These are phyloP conservation scores for Anthonomus grandis DNA, from an alignment of 1,140 invertebrate species.

Conservation along the genomic window DNA sequence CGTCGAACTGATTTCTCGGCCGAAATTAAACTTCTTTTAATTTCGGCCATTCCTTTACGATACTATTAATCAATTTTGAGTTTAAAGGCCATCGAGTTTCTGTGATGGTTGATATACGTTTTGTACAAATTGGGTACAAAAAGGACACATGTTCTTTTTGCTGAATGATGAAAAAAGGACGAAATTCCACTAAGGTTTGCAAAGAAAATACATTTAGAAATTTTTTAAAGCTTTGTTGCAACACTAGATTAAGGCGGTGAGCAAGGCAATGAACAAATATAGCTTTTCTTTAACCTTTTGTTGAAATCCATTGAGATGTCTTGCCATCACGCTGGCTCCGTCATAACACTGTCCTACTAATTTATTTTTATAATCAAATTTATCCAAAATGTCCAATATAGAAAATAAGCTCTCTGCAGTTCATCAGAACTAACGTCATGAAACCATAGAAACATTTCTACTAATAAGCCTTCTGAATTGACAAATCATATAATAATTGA, in stretches of 20 bases:
- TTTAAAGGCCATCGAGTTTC: slow-evolving; percentile 25
- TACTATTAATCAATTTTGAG: slow-evolving; percentile 20
- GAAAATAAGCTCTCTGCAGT: slow-evolving; percentile 18
- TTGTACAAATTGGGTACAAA: slow-evolving; percentile 23
- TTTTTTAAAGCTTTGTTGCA: slow-evolving; percentile 26
- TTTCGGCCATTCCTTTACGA: slow-evolving; percentile 8
- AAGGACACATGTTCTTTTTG: too few relatives aligned
- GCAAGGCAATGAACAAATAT: too few relatives aligned
- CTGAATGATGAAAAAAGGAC: too few relatives aligned
- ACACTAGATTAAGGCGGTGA: slow-evolving; percentile 31
- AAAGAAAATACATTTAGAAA: slow-evolving; percentile 24
- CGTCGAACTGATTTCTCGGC: slow-evolving; percentile 3
- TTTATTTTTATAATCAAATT: slow-evolving; percentile 19
- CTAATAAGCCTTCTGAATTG: too few relatives aligned
- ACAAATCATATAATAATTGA: too few relatives aligned
- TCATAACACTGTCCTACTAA: too few relatives aligned
- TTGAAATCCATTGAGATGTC: slow-evolving; percentile 31
- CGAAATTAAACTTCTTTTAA: slow-evolving; percentile 1
- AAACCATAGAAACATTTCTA: slow-evolving; percentile 33
- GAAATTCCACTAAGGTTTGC: too few relatives aligned
- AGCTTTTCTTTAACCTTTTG: slow-evolving; percentile 33
- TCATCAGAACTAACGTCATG: slow-evolving; percentile 27
- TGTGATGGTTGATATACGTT: background rate
- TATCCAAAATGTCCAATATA: too few relatives aligned
- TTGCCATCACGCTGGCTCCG: too few relatives aligned